These are phyloP conservation scores for Xestia rhomboidea DNA, from an alignment of 2,888 invertebrate species.

Conservation along the genomic window DNA sequence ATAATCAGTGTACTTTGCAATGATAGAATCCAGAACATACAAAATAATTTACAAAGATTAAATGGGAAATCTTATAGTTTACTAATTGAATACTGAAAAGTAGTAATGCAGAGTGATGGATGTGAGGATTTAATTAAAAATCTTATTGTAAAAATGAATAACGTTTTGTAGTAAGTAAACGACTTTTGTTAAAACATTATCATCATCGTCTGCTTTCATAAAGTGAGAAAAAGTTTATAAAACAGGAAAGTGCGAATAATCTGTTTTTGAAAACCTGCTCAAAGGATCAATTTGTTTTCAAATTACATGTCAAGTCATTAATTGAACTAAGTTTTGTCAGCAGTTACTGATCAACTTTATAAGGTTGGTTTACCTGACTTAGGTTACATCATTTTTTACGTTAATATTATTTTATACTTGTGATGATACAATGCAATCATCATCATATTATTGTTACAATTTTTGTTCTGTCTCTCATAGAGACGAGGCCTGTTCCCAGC, in stretches of 20 bases:
- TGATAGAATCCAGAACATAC: conserved; percentile 38
- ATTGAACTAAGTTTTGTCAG: neutral
- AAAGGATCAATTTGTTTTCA: neutral
- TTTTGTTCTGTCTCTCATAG: neutral
- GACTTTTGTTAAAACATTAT: neutral
- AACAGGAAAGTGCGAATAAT: neutral
- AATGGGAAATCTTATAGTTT: conserved; percentile 35
- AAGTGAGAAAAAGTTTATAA: neutral
- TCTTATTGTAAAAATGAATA: neutral
- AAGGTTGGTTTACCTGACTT: neutral
- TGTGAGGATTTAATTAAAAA: neutral
- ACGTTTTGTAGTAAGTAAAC: neutral
- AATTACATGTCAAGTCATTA: neutral
- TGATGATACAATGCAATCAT: neutral
- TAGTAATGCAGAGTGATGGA: neutral
- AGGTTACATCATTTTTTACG: neutral
- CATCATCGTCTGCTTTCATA: neutral
- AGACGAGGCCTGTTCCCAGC: neutral
- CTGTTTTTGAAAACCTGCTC: neutral
- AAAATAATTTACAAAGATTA: conserved; percentile 41
- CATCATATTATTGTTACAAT: neutral
- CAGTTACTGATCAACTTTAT: neutral
- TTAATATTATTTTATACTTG: neutral
- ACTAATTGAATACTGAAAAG: conserved; percentile 33
- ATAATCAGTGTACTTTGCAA: conserved; percentile 12